Evolutionary conservation across 2,113 vertebrate species (phyloP), one percentile per base, ranked within the genome.

Genomic region (Epinephelus cyanopodus): DNA sequence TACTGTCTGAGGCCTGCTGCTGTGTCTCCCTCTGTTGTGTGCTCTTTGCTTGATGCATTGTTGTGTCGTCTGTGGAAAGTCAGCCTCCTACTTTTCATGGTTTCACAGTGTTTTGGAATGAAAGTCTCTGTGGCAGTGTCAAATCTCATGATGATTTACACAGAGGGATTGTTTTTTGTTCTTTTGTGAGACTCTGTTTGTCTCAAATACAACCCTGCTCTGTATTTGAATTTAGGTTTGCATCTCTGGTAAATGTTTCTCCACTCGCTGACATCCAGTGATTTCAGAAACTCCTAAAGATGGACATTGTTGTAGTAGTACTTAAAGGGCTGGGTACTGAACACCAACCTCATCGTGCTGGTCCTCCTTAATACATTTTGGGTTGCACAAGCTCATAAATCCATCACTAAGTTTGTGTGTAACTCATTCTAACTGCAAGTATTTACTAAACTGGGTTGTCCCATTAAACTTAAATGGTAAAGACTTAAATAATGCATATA

Each of bases 191-290:
- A 42, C 47, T 5, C 27, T 48, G 66, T 48, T 47, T 45, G 76
- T 76, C 45, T 78, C 85, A 82, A 91, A 83, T 82, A 61, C 83
- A 76, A 52, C 37, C 14, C 7, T 23, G 58, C 64, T 58, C 71
- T 82, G 83, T 86, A 81, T 90, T 89, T 92, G 78, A 86, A 74
- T 37, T 52, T 45, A 39, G 70, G 74, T 84, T 81, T 87, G 80
- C 76, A 65, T 75, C 74, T 85, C 37, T 78, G 77, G 17, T 89
- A 73, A 85, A 62, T 62, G 18, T 62, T 71, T 6, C n/a, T 68
- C 10, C 68, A 19, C 54, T n/a, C 13, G 50, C 64, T 42, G 37
- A 64, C 64, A 27, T 83, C 29, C 3, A 15, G 19, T 1, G 47
- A 3, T 48, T 65, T 39, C 37, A 10, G 61, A 14, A 65, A 15